Evolutionary conservation across 1,140 invertebrate genomes (phyloP).

Genomic region (Anoplolepis gracilipes): DNA sequence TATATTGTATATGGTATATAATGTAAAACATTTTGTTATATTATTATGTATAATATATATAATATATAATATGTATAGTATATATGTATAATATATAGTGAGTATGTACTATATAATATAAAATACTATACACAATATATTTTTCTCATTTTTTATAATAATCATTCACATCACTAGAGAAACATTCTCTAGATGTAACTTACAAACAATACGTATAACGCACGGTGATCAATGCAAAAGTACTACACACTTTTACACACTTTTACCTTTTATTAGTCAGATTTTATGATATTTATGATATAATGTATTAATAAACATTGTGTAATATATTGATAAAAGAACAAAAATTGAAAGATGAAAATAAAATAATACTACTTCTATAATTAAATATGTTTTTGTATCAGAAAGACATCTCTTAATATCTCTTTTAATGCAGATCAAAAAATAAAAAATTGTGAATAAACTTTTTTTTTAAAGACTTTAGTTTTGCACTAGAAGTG

Average conservation of each 20-base stretch:
- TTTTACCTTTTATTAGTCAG: neutral
- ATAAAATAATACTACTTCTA: neutral
- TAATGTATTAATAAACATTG: neutral
- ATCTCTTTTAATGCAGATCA: neutral
- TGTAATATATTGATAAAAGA: neutral
- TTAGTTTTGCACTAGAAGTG: neutral
- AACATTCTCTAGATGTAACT: conserved; percentile 32
- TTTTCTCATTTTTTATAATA: conserved; percentile 55
- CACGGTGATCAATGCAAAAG: neutral
- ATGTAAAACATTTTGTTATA: no score
- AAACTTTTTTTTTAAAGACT: neutral
- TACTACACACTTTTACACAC: neutral
- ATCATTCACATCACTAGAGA: conserved; percentile 45
- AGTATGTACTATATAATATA: no score
- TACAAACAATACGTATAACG: no score
- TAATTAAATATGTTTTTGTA: neutral
- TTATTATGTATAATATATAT: no score
- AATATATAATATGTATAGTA: no score
- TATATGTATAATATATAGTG: no score
- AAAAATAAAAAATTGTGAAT: neutral
- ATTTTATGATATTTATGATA: neutral
- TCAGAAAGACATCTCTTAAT: neutral
- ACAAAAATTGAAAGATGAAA: neutral
- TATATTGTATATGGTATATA: no score
- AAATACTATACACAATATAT: no score